Evolutionary conservation across 1,140 invertebrate genomes (phyloP).

Genomic region (Drosophila gunungcola): DNA sequence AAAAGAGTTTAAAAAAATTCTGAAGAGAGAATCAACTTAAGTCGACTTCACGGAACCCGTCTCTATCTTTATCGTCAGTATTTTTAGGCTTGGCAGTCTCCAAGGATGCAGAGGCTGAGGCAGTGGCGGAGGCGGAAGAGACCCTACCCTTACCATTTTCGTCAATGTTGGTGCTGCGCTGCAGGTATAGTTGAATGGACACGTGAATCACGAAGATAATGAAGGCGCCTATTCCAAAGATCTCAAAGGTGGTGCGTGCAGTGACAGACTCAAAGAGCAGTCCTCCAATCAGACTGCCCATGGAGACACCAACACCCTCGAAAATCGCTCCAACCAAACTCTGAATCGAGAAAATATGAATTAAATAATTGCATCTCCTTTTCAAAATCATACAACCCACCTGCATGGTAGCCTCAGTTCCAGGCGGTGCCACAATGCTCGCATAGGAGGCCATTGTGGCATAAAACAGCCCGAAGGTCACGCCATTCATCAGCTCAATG

Average conservation of each 20-base stretch:
- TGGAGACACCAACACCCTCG: slow-evolving; percentile 92
- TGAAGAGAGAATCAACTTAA: slow-evolving; percentile 52
- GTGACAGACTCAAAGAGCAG: slow-evolving; percentile 87
- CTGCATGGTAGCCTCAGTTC: slow-evolving; percentile 94
- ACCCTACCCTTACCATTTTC: slow-evolving; percentile 78
- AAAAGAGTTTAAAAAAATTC: not conserved
- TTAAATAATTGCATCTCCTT: not conserved
- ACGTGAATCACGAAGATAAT: slow-evolving; percentile 88
- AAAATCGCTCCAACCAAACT: slow-evolving; percentile 94
- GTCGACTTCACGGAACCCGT: slow-evolving; percentile 75
- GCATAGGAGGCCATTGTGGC: slow-evolving; percentile 95
- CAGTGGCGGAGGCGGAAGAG: slow-evolving; percentile 29
- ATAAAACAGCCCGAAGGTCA: slow-evolving; percentile 95
- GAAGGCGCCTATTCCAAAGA: slow-evolving; percentile 89
- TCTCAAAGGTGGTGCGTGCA: slow-evolving; percentile 88
- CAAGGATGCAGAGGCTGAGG: slow-evolving; percentile 24
- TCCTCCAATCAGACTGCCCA: slow-evolving; percentile 91
- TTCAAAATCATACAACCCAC: slow-evolving; percentile 72
- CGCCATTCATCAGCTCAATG: slow-evolving; percentile 93
- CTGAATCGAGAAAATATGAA: slow-evolving; percentile 77
- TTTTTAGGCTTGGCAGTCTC: slow-evolving; percentile 32
- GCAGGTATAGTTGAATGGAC: slow-evolving; percentile 85
- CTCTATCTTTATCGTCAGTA: slow-evolving; percentile 37
- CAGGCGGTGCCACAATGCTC: slow-evolving; percentile 92
- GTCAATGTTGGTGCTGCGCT: slow-evolving; percentile 53